phyloP scores from a whole-genome alignment of 2,113 vertebrate species.

The Climacteris rufus region DNA sequence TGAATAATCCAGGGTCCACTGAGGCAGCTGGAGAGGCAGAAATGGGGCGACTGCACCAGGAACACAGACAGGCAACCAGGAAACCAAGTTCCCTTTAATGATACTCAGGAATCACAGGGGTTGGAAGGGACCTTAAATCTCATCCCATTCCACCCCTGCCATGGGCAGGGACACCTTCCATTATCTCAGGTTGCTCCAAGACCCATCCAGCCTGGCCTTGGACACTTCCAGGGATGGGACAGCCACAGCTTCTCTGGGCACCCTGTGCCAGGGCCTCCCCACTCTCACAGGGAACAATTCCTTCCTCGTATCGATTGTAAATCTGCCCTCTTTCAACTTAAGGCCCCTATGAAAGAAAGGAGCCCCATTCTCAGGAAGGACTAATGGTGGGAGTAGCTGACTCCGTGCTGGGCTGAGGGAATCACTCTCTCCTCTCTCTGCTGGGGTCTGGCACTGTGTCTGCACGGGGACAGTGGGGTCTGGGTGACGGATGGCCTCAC shows the following conservation, averaged over 20 bases:
- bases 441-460: neutral
- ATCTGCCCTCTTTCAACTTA: neutral
- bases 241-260: neutral
- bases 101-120: neutral
- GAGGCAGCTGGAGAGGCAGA: neutral
- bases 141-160: neutral
- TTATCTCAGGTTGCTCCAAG: neutral
- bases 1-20: neutral
- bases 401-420: neutral
- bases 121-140: neutral
- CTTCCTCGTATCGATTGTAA: neutral
- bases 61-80: neutral
- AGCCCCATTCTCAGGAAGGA: neutral
- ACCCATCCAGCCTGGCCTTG: neutral
- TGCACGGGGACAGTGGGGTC: neutral
- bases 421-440: neutral
- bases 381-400: neutral
- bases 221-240: neutral
- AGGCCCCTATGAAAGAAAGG: neutral
- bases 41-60: neutral
- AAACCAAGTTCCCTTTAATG: neutral
- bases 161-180: neutral
- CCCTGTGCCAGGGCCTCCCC: accelerated
- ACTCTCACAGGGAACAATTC: neutral
- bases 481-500: neutral